Evolutionary conservation across 2,797 vertebrate genomes (phyloP).

Genomic region (Artibeus jamaicensis): DNA sequence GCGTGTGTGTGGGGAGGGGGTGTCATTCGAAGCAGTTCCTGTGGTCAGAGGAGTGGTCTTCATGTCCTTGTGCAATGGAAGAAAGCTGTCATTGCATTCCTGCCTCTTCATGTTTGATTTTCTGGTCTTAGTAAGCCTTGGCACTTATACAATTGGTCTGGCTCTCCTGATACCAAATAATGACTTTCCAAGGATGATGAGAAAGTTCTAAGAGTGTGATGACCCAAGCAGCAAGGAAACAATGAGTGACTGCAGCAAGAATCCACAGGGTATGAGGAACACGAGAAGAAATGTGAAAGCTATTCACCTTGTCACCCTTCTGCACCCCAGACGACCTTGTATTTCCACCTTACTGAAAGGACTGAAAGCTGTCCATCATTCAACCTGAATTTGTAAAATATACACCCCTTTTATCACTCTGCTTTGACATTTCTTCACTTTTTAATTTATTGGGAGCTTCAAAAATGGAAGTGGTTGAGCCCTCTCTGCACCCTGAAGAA

Average conservation of each 20-base stretch:
- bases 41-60: neutral
- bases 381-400: neutral
- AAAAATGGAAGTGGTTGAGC: neutral
- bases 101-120: neutral
- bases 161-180: neutral
- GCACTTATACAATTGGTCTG: neutral
- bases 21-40: neutral
- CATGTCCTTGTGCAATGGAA: neutral
- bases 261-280: neutral
- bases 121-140: neutral
- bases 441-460: neutral
- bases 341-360: neutral
- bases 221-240: neutral
- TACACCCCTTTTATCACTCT: neutral
- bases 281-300: neutral
- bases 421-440: neutral
- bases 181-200: conserved; percentile 2
- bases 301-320: neutral
- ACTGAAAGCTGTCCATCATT: neutral
- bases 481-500: neutral
- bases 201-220: neutral
- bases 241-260: neutral
- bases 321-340: neutral
- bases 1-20: fast-evolving
- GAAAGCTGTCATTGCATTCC: neutral